Base-by-base conservation (phyloP, 2,888 invertebrate genomes). In the Ormyrus nitidulus region DNA sequence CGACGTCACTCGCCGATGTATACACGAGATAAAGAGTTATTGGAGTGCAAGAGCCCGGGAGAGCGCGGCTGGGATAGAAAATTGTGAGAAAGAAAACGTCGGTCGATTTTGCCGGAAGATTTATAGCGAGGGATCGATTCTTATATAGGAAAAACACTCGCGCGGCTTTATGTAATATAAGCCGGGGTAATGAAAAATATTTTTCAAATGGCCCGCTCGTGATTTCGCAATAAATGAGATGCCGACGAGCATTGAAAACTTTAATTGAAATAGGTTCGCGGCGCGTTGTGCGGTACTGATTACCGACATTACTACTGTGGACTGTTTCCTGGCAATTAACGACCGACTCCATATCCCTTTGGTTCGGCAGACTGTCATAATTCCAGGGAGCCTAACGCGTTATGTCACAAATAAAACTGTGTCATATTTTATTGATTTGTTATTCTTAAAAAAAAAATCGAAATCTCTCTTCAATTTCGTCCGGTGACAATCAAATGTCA, bases 51-150 rank as follows among this genome's bases (percentile, higher is more conserved):
- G 34, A 34, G 34, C 34, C 34, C 34, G 34, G 34, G 34, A 34
- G 34, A 34, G 34, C 34, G 19, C 13, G 10, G 62, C 62, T 0
- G 69, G 61, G 46, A 56, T 62, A 59, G 53, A 75, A 34, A 79
- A 75, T 65, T 65, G 75, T 59, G 70, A 79, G 72, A 80, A 59
- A 62, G 74, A 80, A 76, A 71, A 72, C 34, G 79, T 13, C 71
- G 59, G 75, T 79, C 75, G 79, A 79, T 74, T 70, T 54, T 71
- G 71, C 54, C 61, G 64, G 61, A 71, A 80, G 79, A 80, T 80
- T 80, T 80, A 72, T 68, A 4, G 65, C 70, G 59, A 6, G 8
- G 19, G 59, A 70, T 64, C 54, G 71, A 70, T 71, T 61, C 34
- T 34, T 34, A 34, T 65, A 11, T 34, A 46, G 59, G 48, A 65